Conservation (phyloP, 2,888 invertebrate species). For the Melipona beecheii region DNA sequence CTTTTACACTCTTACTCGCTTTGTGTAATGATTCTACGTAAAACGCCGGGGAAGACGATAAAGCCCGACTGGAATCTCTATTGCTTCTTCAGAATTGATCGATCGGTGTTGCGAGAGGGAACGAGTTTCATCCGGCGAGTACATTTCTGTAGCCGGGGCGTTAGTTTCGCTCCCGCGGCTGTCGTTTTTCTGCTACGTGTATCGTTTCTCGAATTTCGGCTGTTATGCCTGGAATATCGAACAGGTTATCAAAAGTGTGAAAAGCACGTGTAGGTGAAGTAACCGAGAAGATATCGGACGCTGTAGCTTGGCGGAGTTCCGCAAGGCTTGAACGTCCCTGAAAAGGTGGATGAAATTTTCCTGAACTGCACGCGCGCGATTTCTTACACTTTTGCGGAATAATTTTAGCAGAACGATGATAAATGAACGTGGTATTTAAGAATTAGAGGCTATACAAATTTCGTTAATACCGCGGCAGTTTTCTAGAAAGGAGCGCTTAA, state of each 20-base stretch:
- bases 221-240: constrained; percentile 26
- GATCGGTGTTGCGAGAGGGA: neutral
- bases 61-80: neutral
- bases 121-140: constrained; percentile 1
- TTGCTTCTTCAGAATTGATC: constrained; percentile 20
- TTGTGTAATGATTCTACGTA: constrained; percentile 28
- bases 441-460: neutral
- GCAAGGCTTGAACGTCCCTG: neutral
- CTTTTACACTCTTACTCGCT: constrained; percentile 14
- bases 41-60: constrained; percentile 9
- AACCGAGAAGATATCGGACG: neutral
- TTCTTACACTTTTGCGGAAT: neutral
- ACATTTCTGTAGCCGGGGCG: constrained; percentile 12
- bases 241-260: constrained; percentile 22
- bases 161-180: constrained; percentile 20
- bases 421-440: neutral
- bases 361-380: neutral
- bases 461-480: neutral
- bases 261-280: neutral
- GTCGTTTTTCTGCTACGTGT: constrained; percentile 34
- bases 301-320: neutral
- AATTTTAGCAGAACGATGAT: too few relatives aligned
- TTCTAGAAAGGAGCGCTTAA: neutral
- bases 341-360: neutral
- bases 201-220: constrained; percentile 30